Base-by-base conservation (phyloP, 2,797 vertebrate genomes). In the Enteromius thamalakanensis region DNA sequence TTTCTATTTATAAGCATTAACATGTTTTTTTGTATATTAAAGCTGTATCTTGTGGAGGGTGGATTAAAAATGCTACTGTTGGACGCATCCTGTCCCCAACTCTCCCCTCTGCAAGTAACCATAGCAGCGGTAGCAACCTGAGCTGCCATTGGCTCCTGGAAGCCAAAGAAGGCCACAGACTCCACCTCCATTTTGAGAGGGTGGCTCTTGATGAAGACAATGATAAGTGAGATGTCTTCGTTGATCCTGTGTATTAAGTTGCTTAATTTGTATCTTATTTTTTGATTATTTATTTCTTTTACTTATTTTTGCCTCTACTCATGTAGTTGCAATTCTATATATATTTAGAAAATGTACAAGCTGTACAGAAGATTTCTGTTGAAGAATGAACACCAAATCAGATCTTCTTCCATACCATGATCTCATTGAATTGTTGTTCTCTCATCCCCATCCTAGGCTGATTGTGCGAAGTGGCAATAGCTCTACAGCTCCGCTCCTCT, bases 91-190 rank as follows among this genome's bases (percentile, higher is more conserved):
- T 97, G 83, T 96, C 96, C 72, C 97, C 97, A 19, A 94, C 94
- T 5, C 94, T 93, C 72, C 91, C 94, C 12, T 91, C 94, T 49
- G 90, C 92, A 68, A 91, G 92, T 89, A 95, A 95, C 94, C 96
- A 92, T 88, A 96, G 91, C 86, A 95, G 92, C 86, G 95, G 89
- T 86, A 96, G 95, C 86, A 98, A 97, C 90, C 93, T 97, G 81
- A 98, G 96, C 90, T 98, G 97, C 89, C 96, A 96, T 29, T 98
- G 97, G 97, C 91, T 97, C 79, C 95, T 98, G 37, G 97, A 97
- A 91, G 96, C 97, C 60, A 95, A 94, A 17, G 96, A 96, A 80
- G 96, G 97, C 23, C 96, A 97, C 88, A 92, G 95, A 74, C 94
- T 98, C 58, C 97, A 97, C 84, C 92, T 98, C 23, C 97, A 98